A percentile compares a stretch with the other conserved stretches of the same genome.
These are phyloP conservation scores for Drosophila testacea DNA, from an alignment of 2,888 invertebrate genomes.

Conservation along the genomic window DNA sequence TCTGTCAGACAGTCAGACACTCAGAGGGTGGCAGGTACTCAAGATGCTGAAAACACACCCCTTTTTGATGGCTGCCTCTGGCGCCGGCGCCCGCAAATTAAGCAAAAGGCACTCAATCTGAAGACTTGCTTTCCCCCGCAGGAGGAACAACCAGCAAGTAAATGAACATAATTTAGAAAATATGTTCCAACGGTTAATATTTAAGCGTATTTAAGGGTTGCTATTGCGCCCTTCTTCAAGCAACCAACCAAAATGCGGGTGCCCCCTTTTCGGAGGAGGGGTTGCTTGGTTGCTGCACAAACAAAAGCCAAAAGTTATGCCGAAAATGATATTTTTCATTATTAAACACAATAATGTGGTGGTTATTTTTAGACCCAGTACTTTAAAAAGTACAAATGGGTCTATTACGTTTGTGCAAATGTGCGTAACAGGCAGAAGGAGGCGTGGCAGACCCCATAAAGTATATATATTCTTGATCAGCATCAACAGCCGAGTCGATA, in stretches of 20 bases:
- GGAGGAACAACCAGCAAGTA: constrained; percentile 51
- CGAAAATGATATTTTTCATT: constrained; percentile 81
- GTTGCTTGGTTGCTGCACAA: constrained; percentile 42
- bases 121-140: constrained; percentile 30
- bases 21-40: constrained; percentile 46
- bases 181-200: constrained; percentile 70
- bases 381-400: too few species aligned
- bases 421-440: too few species aligned
- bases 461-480: too few species aligned
- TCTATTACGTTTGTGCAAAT: too few species aligned
- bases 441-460: too few species aligned
- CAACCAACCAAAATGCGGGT: constrained; percentile 77
- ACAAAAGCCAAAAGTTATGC: constrained; percentile 79
- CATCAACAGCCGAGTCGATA: too few species aligned
- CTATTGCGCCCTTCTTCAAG: constrained; percentile 32
- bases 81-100: constrained; percentile 67
- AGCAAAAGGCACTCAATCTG: constrained; percentile 73
- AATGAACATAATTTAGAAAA: constrained; percentile 78
- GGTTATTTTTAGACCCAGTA: too few species aligned
- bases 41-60: constrained; percentile 58
- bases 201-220: constrained; percentile 80
- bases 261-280: constrained; percentile 4
- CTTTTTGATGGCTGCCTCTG: constrained; percentile 58
- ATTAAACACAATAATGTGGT: constrained; percentile 82
- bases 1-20: neutral